Evolutionary conservation across 2,113 vertebrate genomes (phyloP).

Genomic region (Leiothrix lutea): DNA sequence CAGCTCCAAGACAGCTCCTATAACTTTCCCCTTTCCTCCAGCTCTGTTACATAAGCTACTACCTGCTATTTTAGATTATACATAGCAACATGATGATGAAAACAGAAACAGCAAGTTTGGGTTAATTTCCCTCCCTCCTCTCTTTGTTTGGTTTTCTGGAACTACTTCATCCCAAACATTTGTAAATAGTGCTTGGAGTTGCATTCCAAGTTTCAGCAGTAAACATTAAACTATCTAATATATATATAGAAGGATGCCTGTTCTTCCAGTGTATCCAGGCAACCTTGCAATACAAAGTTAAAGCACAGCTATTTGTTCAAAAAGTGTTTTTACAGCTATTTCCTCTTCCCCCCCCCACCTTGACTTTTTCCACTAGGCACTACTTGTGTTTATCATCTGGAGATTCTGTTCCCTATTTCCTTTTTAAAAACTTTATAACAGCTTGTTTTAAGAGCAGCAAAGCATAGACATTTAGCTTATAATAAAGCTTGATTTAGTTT

Average conservation of each 20-base stretch:
- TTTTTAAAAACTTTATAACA: neutral
- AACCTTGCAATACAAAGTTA: conserved; percentile 42
- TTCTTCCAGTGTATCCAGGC: conserved; percentile 46
- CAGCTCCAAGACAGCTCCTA: neutral
- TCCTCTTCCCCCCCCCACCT: neutral
- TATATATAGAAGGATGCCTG: conserved; percentile 15
- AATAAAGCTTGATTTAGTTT: neutral
- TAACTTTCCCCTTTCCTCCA: neutral
- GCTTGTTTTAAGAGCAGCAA: neutral
- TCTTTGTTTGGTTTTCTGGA: conserved; percentile 56
- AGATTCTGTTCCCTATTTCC: conserved; percentile 17
- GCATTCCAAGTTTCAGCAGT: conserved; percentile 26
- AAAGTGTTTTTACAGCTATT: conserved; percentile 53
- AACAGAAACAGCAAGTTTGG: conserved; percentile 14
- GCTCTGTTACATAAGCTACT: neutral
- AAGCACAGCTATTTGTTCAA: conserved; percentile 5
- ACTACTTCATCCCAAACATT: conserved; percentile 55
- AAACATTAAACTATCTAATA: conserved; percentile 28
- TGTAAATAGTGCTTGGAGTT: conserved; percentile 50
- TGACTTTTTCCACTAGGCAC: conserved; percentile 21
- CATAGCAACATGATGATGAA: conserved; percentile 19
- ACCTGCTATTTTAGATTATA: neutral
- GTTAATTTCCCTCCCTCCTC: neutral
- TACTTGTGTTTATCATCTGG: conserved; percentile 29
- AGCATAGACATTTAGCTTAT: neutral